A percentile compares a stretch with the other conserved stretches of the same genome.
These are phyloP conservation scores for Drosophila tanythrix DNA, from an alignment of 2,888 invertebrate species.

Conservation along the genomic window DNA sequence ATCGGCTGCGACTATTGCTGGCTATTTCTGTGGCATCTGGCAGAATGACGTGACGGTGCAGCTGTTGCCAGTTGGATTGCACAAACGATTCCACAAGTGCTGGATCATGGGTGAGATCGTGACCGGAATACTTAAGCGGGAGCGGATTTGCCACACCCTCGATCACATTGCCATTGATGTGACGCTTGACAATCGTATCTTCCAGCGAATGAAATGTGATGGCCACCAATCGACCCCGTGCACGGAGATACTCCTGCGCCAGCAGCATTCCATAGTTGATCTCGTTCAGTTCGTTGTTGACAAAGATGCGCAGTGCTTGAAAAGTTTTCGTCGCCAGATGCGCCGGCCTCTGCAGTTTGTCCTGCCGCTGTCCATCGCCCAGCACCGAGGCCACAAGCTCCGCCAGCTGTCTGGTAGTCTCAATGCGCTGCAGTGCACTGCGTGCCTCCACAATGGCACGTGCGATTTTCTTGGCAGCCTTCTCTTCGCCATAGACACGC, in stretches of 20 bases:
- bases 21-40: conserved; percentile 91
- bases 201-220: conserved; percentile 97
- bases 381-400: conserved; percentile 89
- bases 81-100: conserved; percentile 88
- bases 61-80: conserved; percentile 90
- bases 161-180: conserved; percentile 91
- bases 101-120: conserved; percentile 87
- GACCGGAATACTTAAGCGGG: conserved; percentile 90
- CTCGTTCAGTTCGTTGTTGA: conserved; percentile 98
- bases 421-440: conserved; percentile 90
- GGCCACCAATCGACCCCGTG: conserved; percentile 91
- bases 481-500: conserved; percentile 97
- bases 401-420: conserved; percentile 93
- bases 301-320: conserved; percentile 96
- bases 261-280: conserved; percentile 94
- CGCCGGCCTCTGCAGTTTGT: conserved; percentile 90
- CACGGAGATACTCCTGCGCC: conserved; percentile 91
- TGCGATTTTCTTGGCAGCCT: conserved; percentile 93
- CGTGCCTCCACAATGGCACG: conserved; percentile 94
- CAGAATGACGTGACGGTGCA: conserved; percentile 92
- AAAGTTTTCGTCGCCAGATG: conserved; percentile 97
- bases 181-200: conserved; percentile 96
- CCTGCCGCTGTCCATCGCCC: conserved; percentile 86
- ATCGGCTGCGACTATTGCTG: conserved; percentile 93
- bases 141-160: conserved; percentile 90